Evolutionary conservation across 2,797 vertebrate genomes (phyloP), one percentile per base, ranked within the genome.

Genomic region (Tangara arthus): DNA sequence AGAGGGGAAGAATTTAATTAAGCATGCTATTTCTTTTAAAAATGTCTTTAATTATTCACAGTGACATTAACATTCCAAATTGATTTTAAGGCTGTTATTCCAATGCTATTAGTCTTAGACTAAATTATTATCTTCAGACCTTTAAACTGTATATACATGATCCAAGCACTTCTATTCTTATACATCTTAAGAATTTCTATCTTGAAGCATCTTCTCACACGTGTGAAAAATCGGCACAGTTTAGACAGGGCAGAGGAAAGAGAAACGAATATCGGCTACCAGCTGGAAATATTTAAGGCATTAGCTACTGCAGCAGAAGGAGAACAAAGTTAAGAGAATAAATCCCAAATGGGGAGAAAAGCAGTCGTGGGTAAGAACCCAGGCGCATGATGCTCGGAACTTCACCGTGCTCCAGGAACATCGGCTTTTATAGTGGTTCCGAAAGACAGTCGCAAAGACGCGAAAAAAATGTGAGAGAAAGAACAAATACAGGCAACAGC

Each of bases 361-460:
- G 23, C 39, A 41, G 53, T 3, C 9, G 12, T 1, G n/a, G 26
- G 11, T 4, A 23, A 28, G 53, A 35, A 12, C 8, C 13, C 2
- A 1, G 30, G 19, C 37, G 32, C 21, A 7, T 0, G 1, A 7
- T 3, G 23, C 32, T 9, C 9, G 15, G 18, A 37, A 26, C 41
- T 3, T 9, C 57, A 46, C 19, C 12, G 19, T 5, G 50, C 35
- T 47, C 10, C 21, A 23, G 13, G 6, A 70, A 34, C 32, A 3
- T 0, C 6, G 2, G 1, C 52, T 8, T 11, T 22, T 2, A 35
- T 1, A 41, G 71, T 21, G 7, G 15, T 3, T 35, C 23, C 10
- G 14, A 35, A 26, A 26, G 15, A 28, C 12, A 0, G 41, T 1
- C 12, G 11, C 1, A 27, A 50, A 59, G 46, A 52, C 20, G 53